phyloP scores from a whole-genome alignment of 1,140 invertebrate species.

The Helicoverpa armigera region DNA sequence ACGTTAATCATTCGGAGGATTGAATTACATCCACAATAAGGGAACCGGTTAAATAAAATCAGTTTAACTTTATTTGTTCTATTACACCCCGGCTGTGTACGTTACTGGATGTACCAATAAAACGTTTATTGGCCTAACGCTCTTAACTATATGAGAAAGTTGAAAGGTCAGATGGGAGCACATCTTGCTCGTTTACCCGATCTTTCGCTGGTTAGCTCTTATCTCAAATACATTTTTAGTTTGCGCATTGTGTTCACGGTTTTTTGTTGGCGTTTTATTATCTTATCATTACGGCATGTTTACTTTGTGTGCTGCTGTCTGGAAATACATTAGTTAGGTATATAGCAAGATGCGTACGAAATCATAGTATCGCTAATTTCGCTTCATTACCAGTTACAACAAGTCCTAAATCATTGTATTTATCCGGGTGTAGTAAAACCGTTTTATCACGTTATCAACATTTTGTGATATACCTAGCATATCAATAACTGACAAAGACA shows the following conservation, averaged over 20 bases:
- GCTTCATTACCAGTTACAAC: no score
- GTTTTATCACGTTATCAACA: no score
- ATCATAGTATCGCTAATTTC: neutral
- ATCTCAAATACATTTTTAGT: slow-evolving; percentile 26
- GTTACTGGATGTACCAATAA: slow-evolving; percentile 29
- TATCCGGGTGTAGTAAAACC: no score
- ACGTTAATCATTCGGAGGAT: neutral
- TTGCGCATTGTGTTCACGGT: neutral
- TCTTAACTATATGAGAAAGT: slow-evolving; percentile 48
- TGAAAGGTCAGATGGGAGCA: slow-evolving; percentile 57
- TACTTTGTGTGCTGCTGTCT: slow-evolving; percentile 14
- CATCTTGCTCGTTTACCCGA: slow-evolving; percentile 44
- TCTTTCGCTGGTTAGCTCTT: slow-evolving; percentile 23
- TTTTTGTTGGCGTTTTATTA: slow-evolving; percentile 9
- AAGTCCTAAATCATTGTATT: no score
- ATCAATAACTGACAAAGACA: neutral
- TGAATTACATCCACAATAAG: neutral
- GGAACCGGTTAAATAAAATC: neutral
- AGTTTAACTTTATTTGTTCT: slow-evolving; percentile 13
- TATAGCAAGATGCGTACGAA: neutral
- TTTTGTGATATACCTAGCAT: neutral
- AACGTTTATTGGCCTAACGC: slow-evolving; percentile 51
- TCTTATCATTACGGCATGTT: slow-evolving; percentile 18
- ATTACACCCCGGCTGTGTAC: neutral
- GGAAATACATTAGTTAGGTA: neutral